Base-by-base conservation (phyloP, 1,140 invertebrate genomes). In the Drosophila funebris region DNA sequence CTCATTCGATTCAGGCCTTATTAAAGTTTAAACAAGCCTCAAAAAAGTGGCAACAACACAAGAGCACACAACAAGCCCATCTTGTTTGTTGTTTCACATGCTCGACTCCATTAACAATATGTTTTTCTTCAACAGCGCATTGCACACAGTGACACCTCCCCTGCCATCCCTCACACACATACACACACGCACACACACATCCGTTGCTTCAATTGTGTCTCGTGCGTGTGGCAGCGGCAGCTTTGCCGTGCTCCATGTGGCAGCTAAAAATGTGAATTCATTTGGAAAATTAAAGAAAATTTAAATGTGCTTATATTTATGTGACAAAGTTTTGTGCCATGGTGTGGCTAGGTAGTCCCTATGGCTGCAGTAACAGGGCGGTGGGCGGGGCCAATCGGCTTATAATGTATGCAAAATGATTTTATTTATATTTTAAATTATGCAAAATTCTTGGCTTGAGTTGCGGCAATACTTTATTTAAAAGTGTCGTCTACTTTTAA, bases 51-150 rank as follows among this genome's bases (percentile, higher is more conserved):
- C 50, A 53, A 41, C 50, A 53, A 41, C 27, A 53, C 22, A 54
- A 43, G 8, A 9, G 22, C 22, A 3, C 44, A 22, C 5, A 24
- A 39, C 44, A 6, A 44, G 22, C 4, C 14, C 29, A 14, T 4
- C 31, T 18, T 77, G 61, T 83, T 87, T 87, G 84, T 87, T 87
- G 79, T 88, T 87, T 87, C 83, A 87, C 82, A 87, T 87, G 82
- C 78, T 83, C 78, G 68, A 78, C 82, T 87, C 82, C 83, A 87
- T 87, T 87, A 88, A 87, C 75, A 88, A 87, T 87, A 83, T 88
- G 83, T 88, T 88, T 78, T 88, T 66, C 78, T 70, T 71, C 43
- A 66, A 75, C 75, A 76, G 41, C 58, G 50, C 48, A 57, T 50
- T 58, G 66, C 69, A 70, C 36, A 63, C 50, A 33, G 18, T 48